These are phyloP conservation scores for Pleuronectes platessa DNA, from an alignment of 2,113 vertebrate genomes.

Conservation along the genomic window DNA sequence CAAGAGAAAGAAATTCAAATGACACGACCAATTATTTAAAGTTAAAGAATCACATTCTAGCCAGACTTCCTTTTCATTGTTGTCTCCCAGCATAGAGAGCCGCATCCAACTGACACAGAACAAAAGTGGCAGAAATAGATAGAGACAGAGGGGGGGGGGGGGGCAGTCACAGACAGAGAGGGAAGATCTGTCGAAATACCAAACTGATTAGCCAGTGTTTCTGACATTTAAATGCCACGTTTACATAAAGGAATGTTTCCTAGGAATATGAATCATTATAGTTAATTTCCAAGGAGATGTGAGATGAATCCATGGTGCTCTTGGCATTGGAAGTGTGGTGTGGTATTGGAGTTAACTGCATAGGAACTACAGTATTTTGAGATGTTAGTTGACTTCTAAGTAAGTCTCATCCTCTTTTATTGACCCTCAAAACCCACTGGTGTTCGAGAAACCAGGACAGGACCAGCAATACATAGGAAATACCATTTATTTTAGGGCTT, in stretches of 20 bases:
- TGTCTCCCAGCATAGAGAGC: slow-evolving; percentile 20
- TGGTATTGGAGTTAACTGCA: slow-evolving; percentile 4
- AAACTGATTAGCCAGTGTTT: slow-evolving; percentile 72
- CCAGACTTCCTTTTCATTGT: not conserved
- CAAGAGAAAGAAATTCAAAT: not conserved
- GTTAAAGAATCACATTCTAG: slow-evolving; percentile 5
- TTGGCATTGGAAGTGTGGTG: not conserved
- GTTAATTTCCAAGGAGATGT: slow-evolving; percentile 56
- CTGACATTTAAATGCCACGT: slow-evolving; percentile 82
- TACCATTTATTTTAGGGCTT: slow-evolving; percentile 11
- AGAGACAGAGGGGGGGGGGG: slow-evolving; percentile 43
- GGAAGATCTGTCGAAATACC: slow-evolving; percentile 73
- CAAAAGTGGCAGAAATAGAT: slow-evolving; percentile 53
- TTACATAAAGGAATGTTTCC: slow-evolving; percentile 75
- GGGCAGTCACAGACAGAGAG: slow-evolving; percentile 55
- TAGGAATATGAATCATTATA: slow-evolving; percentile 71
- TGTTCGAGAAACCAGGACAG: not conserved
- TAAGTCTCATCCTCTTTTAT: not conserved
- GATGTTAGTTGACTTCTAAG: not conserved
- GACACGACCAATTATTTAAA: not conserved
- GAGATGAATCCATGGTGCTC: slow-evolving; percentile 32
- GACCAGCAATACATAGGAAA: not conserved
- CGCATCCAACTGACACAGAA: slow-evolving; percentile 35
- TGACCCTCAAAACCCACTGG: slow-evolving; percentile 6
- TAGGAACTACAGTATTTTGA: not conserved